These are phyloP conservation scores for Trissolcus basalis DNA, from an alignment of 1,140 invertebrate species.

Conservation along the genomic window DNA sequence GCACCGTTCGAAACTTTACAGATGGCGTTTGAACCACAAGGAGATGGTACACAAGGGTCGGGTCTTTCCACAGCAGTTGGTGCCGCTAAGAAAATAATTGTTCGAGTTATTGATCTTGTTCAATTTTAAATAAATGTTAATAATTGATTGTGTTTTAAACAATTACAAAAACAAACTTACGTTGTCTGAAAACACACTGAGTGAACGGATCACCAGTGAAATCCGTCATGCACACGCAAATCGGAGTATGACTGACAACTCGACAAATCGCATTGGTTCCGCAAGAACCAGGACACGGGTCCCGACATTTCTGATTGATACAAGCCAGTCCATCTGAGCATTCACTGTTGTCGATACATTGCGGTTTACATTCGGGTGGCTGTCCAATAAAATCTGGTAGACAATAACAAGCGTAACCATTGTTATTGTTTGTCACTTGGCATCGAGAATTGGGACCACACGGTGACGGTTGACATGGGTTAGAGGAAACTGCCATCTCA, in stretches of 20 bases:
- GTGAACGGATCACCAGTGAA: slow-evolving; percentile 78
- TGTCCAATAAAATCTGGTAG: slow-evolving; percentile 73
- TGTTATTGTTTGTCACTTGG: slow-evolving; percentile 72
- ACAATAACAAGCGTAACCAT: slow-evolving; percentile 76
- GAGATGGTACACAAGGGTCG: slow-evolving; percentile 84
- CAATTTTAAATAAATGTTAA: no score
- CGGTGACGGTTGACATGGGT: slow-evolving; percentile 78
- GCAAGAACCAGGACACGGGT: slow-evolving; percentile 78
- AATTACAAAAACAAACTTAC: slow-evolving; percentile 63
- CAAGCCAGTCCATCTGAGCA: slow-evolving; percentile 77
- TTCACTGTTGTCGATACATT: slow-evolving; percentile 77
- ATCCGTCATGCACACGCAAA: slow-evolving; percentile 72
- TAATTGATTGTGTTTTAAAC: background rate
- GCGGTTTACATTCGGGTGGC: slow-evolving; percentile 75
- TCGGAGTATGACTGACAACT: slow-evolving; percentile 75
- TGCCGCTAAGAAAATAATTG: slow-evolving; percentile 21
- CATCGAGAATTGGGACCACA: slow-evolving; percentile 78
- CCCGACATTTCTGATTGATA: slow-evolving; percentile 77
- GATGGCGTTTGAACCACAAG: slow-evolving; percentile 85
- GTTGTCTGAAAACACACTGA: slow-evolving; percentile 67
- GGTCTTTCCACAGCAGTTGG: slow-evolving; percentile 52
- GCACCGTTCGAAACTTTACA: slow-evolving; percentile 79
- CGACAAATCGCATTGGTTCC: slow-evolving; percentile 77
- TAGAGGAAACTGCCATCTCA: slow-evolving; percentile 63
- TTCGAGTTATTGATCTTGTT: background rate